Evolutionary conservation across 2,113 vertebrate species (phyloP), one percentile per base, ranked within the genome.

Genomic region (Chamaea fasciata): DNA sequence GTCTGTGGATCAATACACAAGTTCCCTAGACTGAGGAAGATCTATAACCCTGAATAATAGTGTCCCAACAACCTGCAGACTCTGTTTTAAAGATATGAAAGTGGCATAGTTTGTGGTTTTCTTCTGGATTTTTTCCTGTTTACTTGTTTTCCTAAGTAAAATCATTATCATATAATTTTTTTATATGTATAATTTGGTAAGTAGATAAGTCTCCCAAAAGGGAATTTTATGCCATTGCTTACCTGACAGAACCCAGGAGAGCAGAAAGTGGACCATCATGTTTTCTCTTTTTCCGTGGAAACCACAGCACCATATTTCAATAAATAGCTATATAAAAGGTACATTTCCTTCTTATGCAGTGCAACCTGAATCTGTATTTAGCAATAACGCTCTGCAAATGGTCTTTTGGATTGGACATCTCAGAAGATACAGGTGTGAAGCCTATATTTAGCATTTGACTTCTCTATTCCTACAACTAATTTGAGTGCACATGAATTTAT

Each of bases 31-130:
- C n/a, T 90, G 30, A 21, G 3, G 12, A 71, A 90, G 15, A 30
- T 8, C 26, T 65, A 23, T 22, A 41, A 39, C 9, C 7, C 4
- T 39, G 21, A 77, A 59, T 30, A 89, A 39, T 30, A 59, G 6
- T 47, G 3, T 50, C 27, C 9, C 39, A 80, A 7, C 1, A 2
- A 41, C 5, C 10, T 47, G 16, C 6, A 76, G 37, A 8, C 24
- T 76, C 47, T 90, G 3, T 77, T 76, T 86, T 26, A 69, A 86
- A 90, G 16, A 23, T 49, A 2, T 46, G 13, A 71, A 73, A 9
- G 9, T 35, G 9, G 2, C 0, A 0, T 1, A 19, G 1, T 19
- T 57, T 60, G 10, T n/a, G 31, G 6, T 3, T 8, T 31, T 57
- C 22, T 44, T 37, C 20, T 27, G 11, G 5, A 18, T 30, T 2